phyloP scores from a whole-genome alignment of 2,113 vertebrate species.

The Lipotes vexillifer region DNA sequence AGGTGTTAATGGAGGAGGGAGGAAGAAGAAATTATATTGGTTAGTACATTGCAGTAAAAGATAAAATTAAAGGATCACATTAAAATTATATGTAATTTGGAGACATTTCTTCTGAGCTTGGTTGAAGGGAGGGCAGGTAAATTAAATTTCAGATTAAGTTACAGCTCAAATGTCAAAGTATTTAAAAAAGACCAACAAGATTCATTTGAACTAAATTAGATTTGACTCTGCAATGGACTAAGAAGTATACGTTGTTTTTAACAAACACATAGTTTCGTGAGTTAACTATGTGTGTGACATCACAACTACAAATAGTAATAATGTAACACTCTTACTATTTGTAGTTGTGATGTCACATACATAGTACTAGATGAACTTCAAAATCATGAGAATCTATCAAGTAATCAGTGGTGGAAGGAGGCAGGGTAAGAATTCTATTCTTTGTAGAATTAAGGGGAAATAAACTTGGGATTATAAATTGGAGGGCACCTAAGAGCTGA shows the following conservation, averaged over 20 bases:
- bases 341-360: background rate
- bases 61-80: background rate
- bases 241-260: background rate
- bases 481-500: background rate
- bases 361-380: background rate
- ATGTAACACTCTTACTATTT: background rate
- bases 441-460: background rate
- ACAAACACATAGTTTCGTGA: background rate
- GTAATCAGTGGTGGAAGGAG: background rate
- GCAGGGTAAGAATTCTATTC: background rate
- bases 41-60: background rate
- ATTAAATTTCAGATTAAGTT: background rate
- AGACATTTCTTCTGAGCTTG: constrained; percentile 11
- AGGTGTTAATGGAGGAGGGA: background rate
- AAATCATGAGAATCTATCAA: background rate
- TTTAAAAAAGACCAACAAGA: background rate
- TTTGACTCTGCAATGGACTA: background rate
- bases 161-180: background rate
- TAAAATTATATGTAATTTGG: background rate
- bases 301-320: background rate
- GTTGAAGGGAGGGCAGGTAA: background rate
- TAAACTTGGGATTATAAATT: background rate
- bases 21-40: background rate
- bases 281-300: background rate
- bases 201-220: background rate